Conservation (phyloP, 1,140 invertebrate species). For the Pomacea maculata region DNA sequence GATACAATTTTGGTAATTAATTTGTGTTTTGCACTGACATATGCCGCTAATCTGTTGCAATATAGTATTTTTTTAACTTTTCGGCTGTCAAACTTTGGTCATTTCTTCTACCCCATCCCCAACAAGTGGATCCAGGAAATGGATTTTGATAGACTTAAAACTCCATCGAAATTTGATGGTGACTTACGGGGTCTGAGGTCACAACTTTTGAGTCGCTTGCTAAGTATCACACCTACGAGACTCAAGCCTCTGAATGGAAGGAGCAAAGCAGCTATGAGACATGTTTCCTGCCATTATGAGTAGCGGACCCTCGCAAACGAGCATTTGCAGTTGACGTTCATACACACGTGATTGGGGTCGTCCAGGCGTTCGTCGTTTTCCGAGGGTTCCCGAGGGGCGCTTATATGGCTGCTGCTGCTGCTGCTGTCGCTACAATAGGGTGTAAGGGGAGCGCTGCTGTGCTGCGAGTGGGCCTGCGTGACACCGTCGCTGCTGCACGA, state of each 20-base stretch:
- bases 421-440: neutral
- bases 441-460: neutral
- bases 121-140: too few relatives aligned
- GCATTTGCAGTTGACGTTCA: neutral
- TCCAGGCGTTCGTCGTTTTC: conserved; percentile 9
- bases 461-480: neutral
- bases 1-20: too few relatives aligned
- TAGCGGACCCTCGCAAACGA: neutral
- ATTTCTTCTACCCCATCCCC: too few relatives aligned
- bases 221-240: neutral
- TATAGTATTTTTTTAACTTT: too few relatives aligned
- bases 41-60: too few relatives aligned
- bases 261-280: neutral
- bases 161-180: too few relatives aligned
- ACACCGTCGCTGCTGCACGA: neutral
- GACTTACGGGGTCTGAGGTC: too few relatives aligned
- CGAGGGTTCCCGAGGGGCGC: neutral
- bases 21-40: too few relatives aligned
- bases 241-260: neutral
- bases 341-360: neutral
- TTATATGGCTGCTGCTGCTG: too few relatives aligned
- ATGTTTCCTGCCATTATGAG: neutral
- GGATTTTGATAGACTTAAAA: too few relatives aligned
- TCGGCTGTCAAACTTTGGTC: too few relatives aligned
- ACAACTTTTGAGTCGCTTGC: too few relatives aligned